A percentile compares a stretch with the other conserved stretches of the same genome.
phyloP scores from a whole-genome alignment of 1,140 invertebrate species.

The Zaprionus camerounensis region DNA sequence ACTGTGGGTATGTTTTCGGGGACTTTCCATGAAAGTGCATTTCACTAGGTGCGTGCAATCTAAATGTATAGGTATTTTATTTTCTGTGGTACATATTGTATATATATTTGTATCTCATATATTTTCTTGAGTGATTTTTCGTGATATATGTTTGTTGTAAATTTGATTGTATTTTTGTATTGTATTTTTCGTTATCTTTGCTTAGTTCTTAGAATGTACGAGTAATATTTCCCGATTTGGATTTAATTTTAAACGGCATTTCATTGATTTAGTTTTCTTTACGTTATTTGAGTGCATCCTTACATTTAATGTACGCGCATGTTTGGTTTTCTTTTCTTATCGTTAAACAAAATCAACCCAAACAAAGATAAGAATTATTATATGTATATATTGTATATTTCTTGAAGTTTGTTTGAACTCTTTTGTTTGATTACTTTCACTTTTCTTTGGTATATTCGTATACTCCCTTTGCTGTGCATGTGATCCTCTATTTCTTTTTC shows the following conservation, averaged over 20 bases:
- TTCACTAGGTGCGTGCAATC: constrained; percentile 68
- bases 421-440: constrained; percentile 28
- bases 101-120: constrained; percentile 44
- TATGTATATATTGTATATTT: constrained; percentile 14
- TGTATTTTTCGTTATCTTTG: constrained; percentile 51
- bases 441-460: constrained; percentile 28
- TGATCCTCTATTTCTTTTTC: constrained; percentile 12
- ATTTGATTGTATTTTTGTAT: constrained; percentile 73
- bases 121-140: constrained; percentile 31
- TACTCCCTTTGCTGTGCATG: constrained; percentile 31
- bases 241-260: constrained; percentile 42
- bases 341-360: constrained; percentile 32
- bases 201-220: constrained; percentile 19
- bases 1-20: constrained; percentile 15
- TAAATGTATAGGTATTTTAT: constrained; percentile 58
- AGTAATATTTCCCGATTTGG: constrained; percentile 14
- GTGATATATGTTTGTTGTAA: constrained; percentile 64
- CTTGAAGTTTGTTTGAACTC: constrained; percentile 27
- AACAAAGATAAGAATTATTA: constrained; percentile 34
- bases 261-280: constrained; percentile 27
- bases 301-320: constrained; percentile 23
- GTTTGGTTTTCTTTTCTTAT: constrained; percentile 10
- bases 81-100: constrained; percentile 32
- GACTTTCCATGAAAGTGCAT: constrained; percentile 50
- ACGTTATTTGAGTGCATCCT: constrained; percentile 50